phyloP scores from a whole-genome alignment of 2,888 invertebrate species.

The Macrosiphum euphorbiae region DNA sequence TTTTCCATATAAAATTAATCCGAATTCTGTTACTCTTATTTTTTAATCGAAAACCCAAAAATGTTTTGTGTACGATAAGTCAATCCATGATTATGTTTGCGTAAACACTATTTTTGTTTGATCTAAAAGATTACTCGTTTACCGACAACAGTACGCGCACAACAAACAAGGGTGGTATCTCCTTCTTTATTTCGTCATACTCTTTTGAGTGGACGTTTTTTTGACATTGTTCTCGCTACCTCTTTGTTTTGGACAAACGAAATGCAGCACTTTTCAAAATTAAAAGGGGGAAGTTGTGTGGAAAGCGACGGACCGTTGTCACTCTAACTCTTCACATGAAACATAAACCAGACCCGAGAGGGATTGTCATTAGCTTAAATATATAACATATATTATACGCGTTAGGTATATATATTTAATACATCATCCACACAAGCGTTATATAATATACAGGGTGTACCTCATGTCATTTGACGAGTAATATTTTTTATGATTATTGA shows the following conservation, averaged over 20 bases:
- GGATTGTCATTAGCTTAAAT: constrained; percentile 8
- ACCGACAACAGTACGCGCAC: constrained; percentile 1
- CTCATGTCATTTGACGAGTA: not conserved
- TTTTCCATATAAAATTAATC: not conserved
- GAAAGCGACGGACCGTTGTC: constrained; percentile 33
- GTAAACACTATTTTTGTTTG: constrained; percentile 52
- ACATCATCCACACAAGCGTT: not conserved
- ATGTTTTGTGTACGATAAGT: constrained; percentile 17
- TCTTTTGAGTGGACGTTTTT: constrained; percentile 35
- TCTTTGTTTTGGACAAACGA: constrained; percentile 55
- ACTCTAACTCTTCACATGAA: constrained; percentile 39
- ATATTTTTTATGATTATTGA: not conserved
- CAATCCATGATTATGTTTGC: constrained; percentile 49
- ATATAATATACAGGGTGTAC: not conserved
- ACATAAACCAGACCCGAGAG: constrained; percentile 23
- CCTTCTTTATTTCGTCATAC: constrained; percentile 45
- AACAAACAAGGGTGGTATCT: constrained; percentile 45
- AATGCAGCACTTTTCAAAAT: constrained; percentile 59
- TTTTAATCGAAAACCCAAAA: constrained; percentile 34
- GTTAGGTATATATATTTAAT: not conserved
- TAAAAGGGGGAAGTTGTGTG: constrained; percentile 52
- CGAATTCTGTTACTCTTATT: not conserved
- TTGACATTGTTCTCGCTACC: constrained; percentile 51
- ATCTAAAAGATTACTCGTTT: constrained; percentile 56
- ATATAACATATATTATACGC: not conserved